Evolutionary conservation across 2,797 vertebrate species (phyloP).

Genomic region (Remorina albescens): DNA sequence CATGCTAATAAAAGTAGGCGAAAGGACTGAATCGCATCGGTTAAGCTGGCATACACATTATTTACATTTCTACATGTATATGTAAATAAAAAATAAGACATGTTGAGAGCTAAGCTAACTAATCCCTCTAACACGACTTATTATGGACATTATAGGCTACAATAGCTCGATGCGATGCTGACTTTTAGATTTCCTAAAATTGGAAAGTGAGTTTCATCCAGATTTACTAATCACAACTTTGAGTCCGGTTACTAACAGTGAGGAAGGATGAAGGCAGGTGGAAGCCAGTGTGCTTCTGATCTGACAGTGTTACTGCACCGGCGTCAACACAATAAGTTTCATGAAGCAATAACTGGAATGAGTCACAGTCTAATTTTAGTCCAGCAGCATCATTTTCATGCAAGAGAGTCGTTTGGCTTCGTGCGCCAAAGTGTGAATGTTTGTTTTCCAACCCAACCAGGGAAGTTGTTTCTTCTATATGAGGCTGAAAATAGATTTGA

Average conservation of each 20-base stretch:
- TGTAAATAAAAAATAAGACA: background rate
- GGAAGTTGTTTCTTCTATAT: conserved; percentile 56
- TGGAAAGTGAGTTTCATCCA: too few relatives aligned
- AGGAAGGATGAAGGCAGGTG: background rate
- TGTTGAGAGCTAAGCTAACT: too few relatives aligned
- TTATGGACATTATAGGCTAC: background rate
- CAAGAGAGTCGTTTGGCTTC: conserved; percentile 40
- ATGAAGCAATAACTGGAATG: background rate
- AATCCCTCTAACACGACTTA: too few relatives aligned
- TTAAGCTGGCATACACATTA: background rate
- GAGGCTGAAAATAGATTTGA: conserved; percentile 67
- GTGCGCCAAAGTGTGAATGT: conserved; percentile 47
- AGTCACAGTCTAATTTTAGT: conserved; percentile 32
- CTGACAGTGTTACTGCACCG: background rate
- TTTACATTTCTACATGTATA: background rate
- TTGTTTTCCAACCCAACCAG: conserved; percentile 37
- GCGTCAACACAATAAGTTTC: background rate
- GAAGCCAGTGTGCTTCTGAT: conserved; percentile 4
- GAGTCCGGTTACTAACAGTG: background rate
- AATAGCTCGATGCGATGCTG: background rate
- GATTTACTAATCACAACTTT: background rate
- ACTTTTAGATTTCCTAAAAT: too few relatives aligned
- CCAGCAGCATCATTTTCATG: conserved; percentile 3
- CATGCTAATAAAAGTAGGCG: too few relatives aligned
- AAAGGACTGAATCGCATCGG: background rate